Percentiles rank a stretch among this genome's conserved stretches.
Conservation (phyloP, 2,113 vertebrate genomes). For the Oncorhynchus clarkii region DNA sequence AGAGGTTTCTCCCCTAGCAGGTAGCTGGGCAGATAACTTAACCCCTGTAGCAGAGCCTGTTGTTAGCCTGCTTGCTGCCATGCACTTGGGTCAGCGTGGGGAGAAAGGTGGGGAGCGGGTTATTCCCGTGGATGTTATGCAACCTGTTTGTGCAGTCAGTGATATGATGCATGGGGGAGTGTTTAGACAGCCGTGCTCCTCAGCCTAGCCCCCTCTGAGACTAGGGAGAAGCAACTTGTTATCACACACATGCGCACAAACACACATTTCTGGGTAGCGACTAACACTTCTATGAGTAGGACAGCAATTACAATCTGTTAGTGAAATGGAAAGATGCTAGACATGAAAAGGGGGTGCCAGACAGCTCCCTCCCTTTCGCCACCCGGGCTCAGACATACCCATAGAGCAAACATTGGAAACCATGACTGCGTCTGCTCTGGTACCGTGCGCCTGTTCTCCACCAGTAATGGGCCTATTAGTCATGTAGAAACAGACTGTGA, state of each 20-base stretch:
- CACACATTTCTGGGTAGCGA: neutral
- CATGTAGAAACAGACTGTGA: constrained; percentile 53
- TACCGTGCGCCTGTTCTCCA: constrained; percentile 39
- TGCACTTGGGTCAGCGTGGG: neutral
- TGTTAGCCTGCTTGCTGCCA: neutral
- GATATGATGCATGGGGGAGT: constrained; percentile 40
- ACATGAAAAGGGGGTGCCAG: neutral
- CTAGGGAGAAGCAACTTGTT: neutral
- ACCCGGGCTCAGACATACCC: neutral
- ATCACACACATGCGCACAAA: neutral
- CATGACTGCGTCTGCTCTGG: constrained; percentile 39
- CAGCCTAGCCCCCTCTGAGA: constrained; percentile 6
- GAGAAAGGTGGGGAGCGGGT: neutral
- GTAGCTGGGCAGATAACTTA: neutral
- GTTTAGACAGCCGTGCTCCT: constrained; percentile 25
- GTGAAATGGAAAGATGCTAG: neutral
- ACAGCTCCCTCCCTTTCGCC: neutral
- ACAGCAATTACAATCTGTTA: neutral
- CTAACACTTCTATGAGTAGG: neutral
- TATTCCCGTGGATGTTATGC: constrained; percentile 42
- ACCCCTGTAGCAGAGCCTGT: neutral
- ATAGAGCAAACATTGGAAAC: constrained; percentile 33
- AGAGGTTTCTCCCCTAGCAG: neutral
- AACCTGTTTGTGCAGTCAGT: constrained; percentile 36
- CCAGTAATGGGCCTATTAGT: constrained; percentile 59